Evolutionary conservation across 2,888 invertebrate genomes (phyloP), one percentile per base, ranked within the genome.

Genomic region (Mesodorylaimus sp.): DNA sequence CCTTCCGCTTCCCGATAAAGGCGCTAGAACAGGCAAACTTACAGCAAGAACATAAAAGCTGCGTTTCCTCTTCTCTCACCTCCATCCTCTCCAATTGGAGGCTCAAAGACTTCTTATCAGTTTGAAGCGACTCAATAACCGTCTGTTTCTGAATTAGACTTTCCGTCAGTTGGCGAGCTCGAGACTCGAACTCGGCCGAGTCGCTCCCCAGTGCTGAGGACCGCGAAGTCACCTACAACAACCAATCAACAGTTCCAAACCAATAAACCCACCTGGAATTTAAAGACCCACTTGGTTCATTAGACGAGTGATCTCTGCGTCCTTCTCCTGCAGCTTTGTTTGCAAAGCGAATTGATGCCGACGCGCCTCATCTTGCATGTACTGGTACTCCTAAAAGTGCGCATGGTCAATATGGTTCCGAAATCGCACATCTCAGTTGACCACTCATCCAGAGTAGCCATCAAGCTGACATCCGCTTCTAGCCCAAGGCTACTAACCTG

Each of bases 111-210:
- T 86, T 86, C 63, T 83, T 79, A 61, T 88, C 87, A 0, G 82
- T 80, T 49, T 83, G 77, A 39, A 84, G 71, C 23, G 77, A 74
- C 65, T 89, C 88, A n/a, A 89, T 71, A 56, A 79, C 76, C 41
- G 79, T 79, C 68, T 89, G 89, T 63, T 83, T 86, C 61, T 80
- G 77, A 50, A 88, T 81, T 32, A 89, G 71, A 42, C 80, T 82
- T 63, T 86, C 80, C 0, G 87, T 86, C 19, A 88, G 70, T 1
- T 67, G 60, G 50, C 69, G 67, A 1, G 74, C 62, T 29, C 73
- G 61, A 25, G 68, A 65, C 60, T 74, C 74, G 43, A 74, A 58
- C 58, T 74, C 74, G 44, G 59, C 61, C n/a, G n/a, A n/a, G 53
- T 68, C 66, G 32, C 10, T 41, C 25, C 16, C 41, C 7, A 7